These are phyloP conservation scores for Cantharis rufa DNA, from an alignment of 2,888 invertebrate genomes.

Conservation along the genomic window DNA sequence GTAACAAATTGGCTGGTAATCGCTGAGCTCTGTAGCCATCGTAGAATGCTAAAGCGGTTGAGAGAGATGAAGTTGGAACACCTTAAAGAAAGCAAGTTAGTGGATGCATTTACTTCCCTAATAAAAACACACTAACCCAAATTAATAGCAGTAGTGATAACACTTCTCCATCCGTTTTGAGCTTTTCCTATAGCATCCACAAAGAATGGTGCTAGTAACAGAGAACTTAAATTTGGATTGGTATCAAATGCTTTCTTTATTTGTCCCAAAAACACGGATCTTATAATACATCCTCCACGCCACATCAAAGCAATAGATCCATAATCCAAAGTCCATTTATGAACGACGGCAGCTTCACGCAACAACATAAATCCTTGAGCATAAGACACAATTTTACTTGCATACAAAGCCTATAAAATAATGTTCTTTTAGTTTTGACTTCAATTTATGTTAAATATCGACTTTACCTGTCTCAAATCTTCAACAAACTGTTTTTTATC, in stretches of 20 bases:
- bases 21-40: conserved; percentile 89
- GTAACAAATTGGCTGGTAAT: conserved; percentile 93
- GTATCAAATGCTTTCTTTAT: conserved; percentile 93
- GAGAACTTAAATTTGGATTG: conserved; percentile 82
- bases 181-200: conserved; percentile 78
- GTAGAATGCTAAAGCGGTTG: conserved; percentile 94
- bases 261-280: conserved; percentile 87
- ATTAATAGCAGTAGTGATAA: conserved; percentile 69
- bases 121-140: conserved; percentile 39
- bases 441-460: neutral
- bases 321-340: conserved; percentile 94
- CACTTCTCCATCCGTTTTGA: conserved; percentile 84
- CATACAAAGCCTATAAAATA: conserved; percentile 81
- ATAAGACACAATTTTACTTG: conserved; percentile 97
- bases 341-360: conserved; percentile 87
- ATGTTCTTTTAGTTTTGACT: neutral
- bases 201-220: conserved; percentile 94
- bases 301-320: conserved; percentile 99
- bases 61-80: conserved; percentile 92
- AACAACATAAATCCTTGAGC: conserved; percentile 98
- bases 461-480: conserved; percentile 69
- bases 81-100: conserved; percentile 59
- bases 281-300: conserved; percentile 98
- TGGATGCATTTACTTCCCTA: neutral
- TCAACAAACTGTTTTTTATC: conserved; percentile 81